Conservation (phyloP, 2,888 invertebrate genomes). For the Lissocephala sabroskyi region DNA sequence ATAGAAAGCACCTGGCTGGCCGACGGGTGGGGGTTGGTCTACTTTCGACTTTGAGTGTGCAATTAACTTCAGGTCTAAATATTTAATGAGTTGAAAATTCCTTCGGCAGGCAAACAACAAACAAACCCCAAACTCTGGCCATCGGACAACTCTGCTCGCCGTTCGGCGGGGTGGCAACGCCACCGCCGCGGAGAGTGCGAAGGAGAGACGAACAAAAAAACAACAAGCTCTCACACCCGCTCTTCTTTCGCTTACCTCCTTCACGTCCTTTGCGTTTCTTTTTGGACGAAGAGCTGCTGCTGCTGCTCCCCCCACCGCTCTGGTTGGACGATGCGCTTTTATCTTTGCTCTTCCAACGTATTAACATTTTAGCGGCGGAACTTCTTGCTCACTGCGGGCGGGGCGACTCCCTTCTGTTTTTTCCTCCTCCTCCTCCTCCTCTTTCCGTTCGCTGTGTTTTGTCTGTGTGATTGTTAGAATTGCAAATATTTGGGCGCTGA, state of each 20-base stretch:
- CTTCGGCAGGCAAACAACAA: too few species aligned
- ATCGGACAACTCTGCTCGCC: not conserved
- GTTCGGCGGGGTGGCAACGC: not conserved
- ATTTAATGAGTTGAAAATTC: too few species aligned
- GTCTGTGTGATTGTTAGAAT: not conserved
- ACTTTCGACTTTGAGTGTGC: too few species aligned
- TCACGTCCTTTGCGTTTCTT: conserved; percentile 90
- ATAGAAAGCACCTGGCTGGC: too few species aligned
- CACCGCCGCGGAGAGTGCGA: not conserved
- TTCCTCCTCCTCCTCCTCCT: not conserved
- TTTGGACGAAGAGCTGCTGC: conserved; percentile 77
- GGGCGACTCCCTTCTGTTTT: not conserved
- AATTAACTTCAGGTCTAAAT: too few species aligned
- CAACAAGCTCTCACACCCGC: not conserved
- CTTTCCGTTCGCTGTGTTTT: not conserved
- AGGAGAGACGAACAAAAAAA: not conserved
- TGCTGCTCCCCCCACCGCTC: conserved; percentile 68
- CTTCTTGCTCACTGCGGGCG: not conserved
- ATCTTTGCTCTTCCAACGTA: conserved; percentile 89
- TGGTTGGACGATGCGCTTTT: conserved; percentile 81
- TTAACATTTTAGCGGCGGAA: conserved; percentile 77
- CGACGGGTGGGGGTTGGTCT: too few species aligned
- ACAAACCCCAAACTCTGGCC: not conserved
- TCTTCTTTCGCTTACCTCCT: conserved; percentile 77
- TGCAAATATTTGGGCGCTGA: too few species aligned